Percentiles rank a stretch among this genome's conserved stretches.
Conservation (phyloP, 2,888 invertebrate genomes). For the Cataglyphis rosenhaueri region DNA sequence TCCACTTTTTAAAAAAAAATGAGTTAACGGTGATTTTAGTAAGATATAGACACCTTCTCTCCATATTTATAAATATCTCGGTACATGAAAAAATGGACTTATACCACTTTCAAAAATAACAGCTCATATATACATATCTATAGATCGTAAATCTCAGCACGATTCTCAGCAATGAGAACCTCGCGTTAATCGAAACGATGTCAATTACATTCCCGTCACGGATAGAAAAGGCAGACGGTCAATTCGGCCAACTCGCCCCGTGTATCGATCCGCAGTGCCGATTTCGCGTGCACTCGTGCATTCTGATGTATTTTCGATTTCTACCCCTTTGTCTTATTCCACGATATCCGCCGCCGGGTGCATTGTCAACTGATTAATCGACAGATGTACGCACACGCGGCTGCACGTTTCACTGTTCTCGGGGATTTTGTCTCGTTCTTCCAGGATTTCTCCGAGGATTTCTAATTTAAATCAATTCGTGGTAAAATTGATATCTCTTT, state of each 20-base stretch:
- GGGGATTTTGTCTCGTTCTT: conserved; percentile 16
- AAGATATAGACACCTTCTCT: too few relatives aligned
- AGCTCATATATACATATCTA: background rate
- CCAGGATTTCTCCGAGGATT: conserved; percentile 2
- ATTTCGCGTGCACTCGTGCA: conserved; percentile 48
- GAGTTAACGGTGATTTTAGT: too few relatives aligned
- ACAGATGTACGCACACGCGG: conserved; percentile 44
- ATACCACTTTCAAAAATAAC: too few relatives aligned
- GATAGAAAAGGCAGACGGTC: conserved; percentile 12
- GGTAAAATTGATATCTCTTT: conserved; percentile 11
- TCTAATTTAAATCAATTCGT: conserved; percentile 37
- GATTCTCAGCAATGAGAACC: background rate
- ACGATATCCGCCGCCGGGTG: conserved; percentile 42
- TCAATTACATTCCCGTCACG: conserved; percentile 22
- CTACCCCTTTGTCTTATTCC: conserved; percentile 1
- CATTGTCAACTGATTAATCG: conserved; percentile 56
- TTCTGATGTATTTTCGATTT: conserved; percentile 50
- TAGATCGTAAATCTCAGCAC: background rate
- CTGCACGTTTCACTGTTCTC: conserved; percentile 26
- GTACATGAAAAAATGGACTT: too few relatives aligned
- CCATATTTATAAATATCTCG: too few relatives aligned
- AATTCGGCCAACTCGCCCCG: conserved; percentile 34
- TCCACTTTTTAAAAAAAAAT: too few relatives aligned
- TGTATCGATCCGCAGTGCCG: conserved; percentile 3
- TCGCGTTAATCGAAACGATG: conserved; percentile 19